phyloP scores from a whole-genome alignment of 2,888 invertebrate genomes.

The Yponomeuta malinellus region DNA sequence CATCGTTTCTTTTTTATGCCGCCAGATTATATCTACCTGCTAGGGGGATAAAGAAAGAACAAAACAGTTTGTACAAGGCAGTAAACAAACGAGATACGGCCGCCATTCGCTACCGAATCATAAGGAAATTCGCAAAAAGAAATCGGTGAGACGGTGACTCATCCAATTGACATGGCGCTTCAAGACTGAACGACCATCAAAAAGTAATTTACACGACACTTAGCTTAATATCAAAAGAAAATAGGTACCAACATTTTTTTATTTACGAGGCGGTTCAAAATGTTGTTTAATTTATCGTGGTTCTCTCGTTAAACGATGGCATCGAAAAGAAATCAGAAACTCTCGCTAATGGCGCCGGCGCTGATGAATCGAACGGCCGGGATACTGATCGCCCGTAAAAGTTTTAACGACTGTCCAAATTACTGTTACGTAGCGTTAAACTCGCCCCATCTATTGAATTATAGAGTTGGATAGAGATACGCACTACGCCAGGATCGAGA shows the following conservation, averaged over 20 bases:
- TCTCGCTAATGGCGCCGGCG: constrained; percentile 37
- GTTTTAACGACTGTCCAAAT: constrained; percentile 49
- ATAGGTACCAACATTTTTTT: constrained; percentile 2
- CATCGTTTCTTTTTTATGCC: neutral
- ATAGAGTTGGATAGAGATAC: constrained; percentile 20
- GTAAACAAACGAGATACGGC: neutral
- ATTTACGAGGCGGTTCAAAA: neutral
- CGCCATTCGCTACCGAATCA: neutral
- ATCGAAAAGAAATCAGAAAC: constrained; percentile 34
- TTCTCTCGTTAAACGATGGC: constrained; percentile 22
- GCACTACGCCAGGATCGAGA: constrained; percentile 18
- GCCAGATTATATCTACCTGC: constrained; percentile 1
- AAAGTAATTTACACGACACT: neutral
- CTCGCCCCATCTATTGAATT: constrained; percentile 29
- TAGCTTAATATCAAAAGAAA: neutral
- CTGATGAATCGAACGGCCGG: constrained; percentile 40
- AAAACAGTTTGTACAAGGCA: neutral
- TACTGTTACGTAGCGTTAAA: constrained; percentile 38
- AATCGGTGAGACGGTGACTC: neutral
- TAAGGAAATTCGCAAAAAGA: neutral
- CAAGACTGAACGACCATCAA: neutral
- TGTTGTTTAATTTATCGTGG: constrained; percentile 5
- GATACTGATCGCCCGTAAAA: constrained; percentile 43
- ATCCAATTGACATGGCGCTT: neutral
- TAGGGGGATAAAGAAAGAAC: neutral